A percentile compares a stretch with the other conserved stretches of the same genome.
Conservation (phyloP, 2,888 invertebrate genomes). For the Dysmachus trigonus region DNA sequence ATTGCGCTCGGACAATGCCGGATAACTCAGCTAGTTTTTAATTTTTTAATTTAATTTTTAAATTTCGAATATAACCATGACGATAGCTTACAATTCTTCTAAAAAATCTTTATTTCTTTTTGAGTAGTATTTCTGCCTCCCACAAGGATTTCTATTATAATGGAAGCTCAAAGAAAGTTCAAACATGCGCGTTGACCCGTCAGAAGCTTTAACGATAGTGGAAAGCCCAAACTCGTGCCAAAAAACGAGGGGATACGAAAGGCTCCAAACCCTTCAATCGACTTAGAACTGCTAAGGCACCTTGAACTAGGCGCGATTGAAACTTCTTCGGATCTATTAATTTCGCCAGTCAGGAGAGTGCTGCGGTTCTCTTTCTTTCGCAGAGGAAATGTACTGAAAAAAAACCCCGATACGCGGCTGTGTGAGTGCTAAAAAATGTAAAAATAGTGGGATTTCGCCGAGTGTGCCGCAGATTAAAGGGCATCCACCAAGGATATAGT, state of each 20-base stretch:
- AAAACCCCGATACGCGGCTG: not conserved
- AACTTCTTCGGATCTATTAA: conserved; percentile 23
- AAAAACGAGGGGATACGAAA: conserved; percentile 37
- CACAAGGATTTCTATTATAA: not conserved
- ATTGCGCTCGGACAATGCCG: too few relatives aligned
- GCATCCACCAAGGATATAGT: not conserved
- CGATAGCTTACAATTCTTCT: not conserved
- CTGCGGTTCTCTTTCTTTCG: conserved; percentile 20
- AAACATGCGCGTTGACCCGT: not conserved
- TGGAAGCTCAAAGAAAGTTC: not conserved
- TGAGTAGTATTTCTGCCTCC: not conserved
- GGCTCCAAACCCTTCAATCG: conserved; percentile 33
- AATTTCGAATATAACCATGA: not conserved
- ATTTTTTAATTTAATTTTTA: too few relatives aligned
- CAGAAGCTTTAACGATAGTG: not conserved
- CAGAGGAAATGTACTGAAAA: not conserved
- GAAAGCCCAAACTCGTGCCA: conserved; percentile 28
- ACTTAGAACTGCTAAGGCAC: conserved; percentile 33
- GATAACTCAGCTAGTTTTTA: too few relatives aligned
- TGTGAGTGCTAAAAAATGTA: conserved; percentile 7
- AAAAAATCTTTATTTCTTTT: not conserved
- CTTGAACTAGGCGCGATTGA: conserved; percentile 36
- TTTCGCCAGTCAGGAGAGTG: conserved; percentile 20
- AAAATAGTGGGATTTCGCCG: not conserved
- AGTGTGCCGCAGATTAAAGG: not conserved